Evolutionary conservation across 2,888 invertebrate species (phyloP).

Genomic region (Apotomis capreana): DNA sequence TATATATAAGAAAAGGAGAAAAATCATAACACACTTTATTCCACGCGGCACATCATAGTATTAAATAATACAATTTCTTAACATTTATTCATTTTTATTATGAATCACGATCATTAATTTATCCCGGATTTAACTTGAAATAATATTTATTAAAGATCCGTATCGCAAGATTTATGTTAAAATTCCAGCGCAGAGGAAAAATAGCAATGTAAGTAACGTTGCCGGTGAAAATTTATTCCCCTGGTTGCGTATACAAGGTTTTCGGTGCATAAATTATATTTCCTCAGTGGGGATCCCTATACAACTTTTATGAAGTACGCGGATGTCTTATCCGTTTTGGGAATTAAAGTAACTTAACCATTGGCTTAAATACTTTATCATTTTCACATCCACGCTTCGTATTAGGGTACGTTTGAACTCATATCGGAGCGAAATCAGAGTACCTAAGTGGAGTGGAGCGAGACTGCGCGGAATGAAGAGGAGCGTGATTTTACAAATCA

Average conservation of each 20-base stretch:
- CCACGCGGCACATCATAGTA: neutral
- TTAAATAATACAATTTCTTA: slow-evolving; percentile 11
- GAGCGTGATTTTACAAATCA: no score
- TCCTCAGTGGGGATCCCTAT: slow-evolving; percentile 44
- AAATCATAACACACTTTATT: neutral
- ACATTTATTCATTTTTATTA: slow-evolving; percentile 12
- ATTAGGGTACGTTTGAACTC: neutral
- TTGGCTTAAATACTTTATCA: slow-evolving; percentile 41
- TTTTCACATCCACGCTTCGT: slow-evolving; percentile 27
- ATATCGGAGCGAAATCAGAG: no score
- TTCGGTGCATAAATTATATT: slow-evolving; percentile 60
- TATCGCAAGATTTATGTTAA: slow-evolving; percentile 54
- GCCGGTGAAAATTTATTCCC: slow-evolving; percentile 54
- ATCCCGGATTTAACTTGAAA: slow-evolving; percentile 50
- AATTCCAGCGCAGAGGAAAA: slow-evolving; percentile 46
- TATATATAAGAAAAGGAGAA: no score
- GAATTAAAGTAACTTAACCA: slow-evolving; percentile 40
- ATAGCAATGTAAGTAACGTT: slow-evolving; percentile 47
- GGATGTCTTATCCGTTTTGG: slow-evolving; percentile 38
- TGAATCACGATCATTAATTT: slow-evolving; percentile 33
- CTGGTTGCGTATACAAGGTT: slow-evolving; percentile 52
- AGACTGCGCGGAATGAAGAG: no score
- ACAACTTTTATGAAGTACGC: slow-evolving; percentile 40
- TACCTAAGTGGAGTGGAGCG: no score
- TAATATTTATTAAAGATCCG: slow-evolving; percentile 57